Evolutionary conservation across 2,113 vertebrate species (phyloP), one percentile per base, ranked within the genome.

Genomic region (Hiodon tergisus): DNA sequence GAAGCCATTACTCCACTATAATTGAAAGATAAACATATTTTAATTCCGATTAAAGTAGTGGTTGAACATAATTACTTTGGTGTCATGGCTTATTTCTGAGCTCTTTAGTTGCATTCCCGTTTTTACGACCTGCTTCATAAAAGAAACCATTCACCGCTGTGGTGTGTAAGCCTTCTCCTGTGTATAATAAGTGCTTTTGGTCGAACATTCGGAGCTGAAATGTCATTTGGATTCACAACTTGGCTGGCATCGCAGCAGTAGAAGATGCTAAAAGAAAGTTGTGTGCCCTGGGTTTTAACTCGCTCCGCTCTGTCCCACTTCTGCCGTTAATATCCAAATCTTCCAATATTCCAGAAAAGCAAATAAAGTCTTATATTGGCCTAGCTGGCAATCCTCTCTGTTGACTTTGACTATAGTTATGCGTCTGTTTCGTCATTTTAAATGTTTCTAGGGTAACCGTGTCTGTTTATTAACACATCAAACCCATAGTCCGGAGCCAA

Each of bases 41-140:
- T 77, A 84, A 72, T 81, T 77, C 78, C 81, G 86, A 85, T 89
- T 83, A 88, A 88, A 87, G 69, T 57, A 54, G 80, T 80, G 82
- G 85, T 63, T 80, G 85, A 85, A 86, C 84, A 78, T 73, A 85
- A 80, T 87, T 82, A 83, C 69, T 78, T 68, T 72, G 77, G 76
- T 83, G 81, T 83, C 84, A 84, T 82, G 81, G 82, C 79, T 80
- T 76, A 73, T 83, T 80, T 82, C 83, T 82, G 78, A 74, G 81
- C 81, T 87, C 85, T 80, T 78, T 81, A 83, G 77, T 80, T 67
- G 82, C 76, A 78, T 75, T 72, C 82, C 71, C 74, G 53, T 77
- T 83, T 90, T 90, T 88, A 90, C 62, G 75, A 86, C 78, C 85
- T 77, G 81, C 84, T 90, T 85, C 81, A 87, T 90, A 89, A 91